Evolutionary conservation across 2,797 vertebrate species (phyloP).

Genomic region (Gastrophryne carolinensis): DNA sequence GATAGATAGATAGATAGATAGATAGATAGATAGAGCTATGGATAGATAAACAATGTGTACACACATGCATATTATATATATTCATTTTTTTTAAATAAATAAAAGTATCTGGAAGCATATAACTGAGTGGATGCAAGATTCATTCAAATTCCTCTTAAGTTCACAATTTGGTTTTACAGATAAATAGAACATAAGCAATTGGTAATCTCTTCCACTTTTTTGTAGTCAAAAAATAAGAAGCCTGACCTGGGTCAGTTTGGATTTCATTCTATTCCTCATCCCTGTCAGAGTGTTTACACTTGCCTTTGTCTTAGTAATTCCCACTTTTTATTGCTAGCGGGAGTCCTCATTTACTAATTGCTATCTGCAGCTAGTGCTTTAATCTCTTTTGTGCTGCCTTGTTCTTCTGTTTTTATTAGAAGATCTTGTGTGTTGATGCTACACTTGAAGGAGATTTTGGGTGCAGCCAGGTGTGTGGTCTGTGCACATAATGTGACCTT

Average conservation of each 20-base stretch:
- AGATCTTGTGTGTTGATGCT: constrained; percentile 14
- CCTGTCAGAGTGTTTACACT: constrained; percentile 18
- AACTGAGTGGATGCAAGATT: too few species aligned
- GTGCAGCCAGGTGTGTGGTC: constrained; percentile 48
- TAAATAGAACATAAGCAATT: constrained; percentile 2
- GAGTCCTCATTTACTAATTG: constrained; percentile 40
- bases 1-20: too few species aligned
- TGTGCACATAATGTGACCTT: constrained; percentile 34
- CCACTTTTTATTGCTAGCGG: constrained; percentile 25
- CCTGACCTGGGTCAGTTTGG: constrained; percentile 5
- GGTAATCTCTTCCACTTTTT: background rate
- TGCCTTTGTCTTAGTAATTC: constrained; percentile 33
- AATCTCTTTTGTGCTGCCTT: constrained; percentile 37
- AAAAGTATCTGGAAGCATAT: too few species aligned
- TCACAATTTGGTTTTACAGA: background rate
- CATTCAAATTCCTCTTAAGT: background rate
- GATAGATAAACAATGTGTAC: too few species aligned
- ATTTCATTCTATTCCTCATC: background rate
- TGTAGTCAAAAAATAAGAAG: constrained; percentile 10
- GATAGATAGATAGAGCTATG: too few species aligned
- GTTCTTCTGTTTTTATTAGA: constrained; percentile 15
- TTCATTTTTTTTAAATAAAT: too few species aligned
- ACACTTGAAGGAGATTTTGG: constrained; percentile 8
- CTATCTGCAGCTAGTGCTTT: constrained; percentile 22
- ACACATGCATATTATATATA: too few species aligned